Percentiles rank a stretch among this genome's conserved stretches.
These are phyloP conservation scores for Oryzias celebensis DNA, from an alignment of 2,113 vertebrate species.

Conservation along the genomic window DNA sequence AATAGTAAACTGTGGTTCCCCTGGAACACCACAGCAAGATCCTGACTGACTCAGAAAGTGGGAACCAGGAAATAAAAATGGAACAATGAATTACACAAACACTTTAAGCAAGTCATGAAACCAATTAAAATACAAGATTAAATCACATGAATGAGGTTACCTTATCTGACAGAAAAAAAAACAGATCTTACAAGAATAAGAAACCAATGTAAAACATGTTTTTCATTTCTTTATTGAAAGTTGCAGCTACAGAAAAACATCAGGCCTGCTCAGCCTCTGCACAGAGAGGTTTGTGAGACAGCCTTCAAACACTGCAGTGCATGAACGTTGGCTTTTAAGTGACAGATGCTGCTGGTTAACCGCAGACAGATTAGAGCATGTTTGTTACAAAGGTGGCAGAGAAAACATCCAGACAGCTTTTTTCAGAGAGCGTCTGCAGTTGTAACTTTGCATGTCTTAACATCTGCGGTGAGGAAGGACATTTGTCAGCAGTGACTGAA, in stretches of 20 bases:
- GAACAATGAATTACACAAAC: too few relatives aligned
- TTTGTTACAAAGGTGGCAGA: neutral
- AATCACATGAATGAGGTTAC: too few relatives aligned
- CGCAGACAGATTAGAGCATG: neutral
- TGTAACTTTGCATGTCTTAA: slow-evolving; percentile 5
- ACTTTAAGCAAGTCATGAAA: too few relatives aligned
- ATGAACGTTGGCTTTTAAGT: neutral
- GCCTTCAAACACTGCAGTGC: slow-evolving; percentile 70
- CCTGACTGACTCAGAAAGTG: too few relatives aligned
- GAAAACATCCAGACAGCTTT: neutral
- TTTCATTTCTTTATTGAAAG: slow-evolving; percentile 25
- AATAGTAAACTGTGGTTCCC: too few relatives aligned
- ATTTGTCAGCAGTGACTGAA: neutral
- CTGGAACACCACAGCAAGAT: too few relatives aligned
- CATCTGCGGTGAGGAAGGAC: slow-evolving; percentile 16
- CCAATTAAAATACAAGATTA: too few relatives aligned
- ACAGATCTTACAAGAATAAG: too few relatives aligned
- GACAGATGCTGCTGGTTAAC: neutral
- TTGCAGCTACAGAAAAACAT: slow-evolving; percentile 58
- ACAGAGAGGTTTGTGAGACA: slow-evolving; percentile 70
- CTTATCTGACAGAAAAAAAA: too few relatives aligned
- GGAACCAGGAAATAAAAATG: too few relatives aligned
- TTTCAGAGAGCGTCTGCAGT: neutral
- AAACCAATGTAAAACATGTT: neutral
- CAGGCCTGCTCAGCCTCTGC: slow-evolving; percentile 67